A percentile compares a stretch with the other conserved stretches of the same genome.
phyloP scores from a whole-genome alignment of 2,113 vertebrate species.

The Antidorcas marsupialis region DNA sequence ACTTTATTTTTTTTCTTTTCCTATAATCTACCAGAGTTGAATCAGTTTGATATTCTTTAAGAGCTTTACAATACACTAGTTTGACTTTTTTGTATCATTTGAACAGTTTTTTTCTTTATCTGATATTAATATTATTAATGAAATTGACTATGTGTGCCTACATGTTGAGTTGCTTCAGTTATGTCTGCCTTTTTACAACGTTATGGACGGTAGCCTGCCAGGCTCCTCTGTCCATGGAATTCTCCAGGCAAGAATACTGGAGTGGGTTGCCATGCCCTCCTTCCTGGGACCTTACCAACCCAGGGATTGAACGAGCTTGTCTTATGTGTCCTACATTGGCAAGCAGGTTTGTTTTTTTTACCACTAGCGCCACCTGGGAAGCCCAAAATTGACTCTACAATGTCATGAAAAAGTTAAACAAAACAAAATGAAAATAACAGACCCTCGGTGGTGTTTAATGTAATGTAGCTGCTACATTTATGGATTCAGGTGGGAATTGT shows the following conservation, averaged over 20 bases:
- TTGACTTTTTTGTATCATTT: background rate
- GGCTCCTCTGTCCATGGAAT: background rate
- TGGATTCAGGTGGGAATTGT: background rate
- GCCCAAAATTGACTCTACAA: background rate
- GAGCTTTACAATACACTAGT: background rate
- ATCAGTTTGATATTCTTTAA: background rate
- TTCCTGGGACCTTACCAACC: background rate
- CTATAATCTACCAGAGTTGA: background rate
- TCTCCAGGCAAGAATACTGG: background rate
- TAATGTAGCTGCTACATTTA: background rate
- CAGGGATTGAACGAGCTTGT: background rate
- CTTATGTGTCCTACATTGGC: background rate
- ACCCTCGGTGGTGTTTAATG: background rate
- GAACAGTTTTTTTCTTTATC: background rate
- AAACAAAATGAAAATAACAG: background rate
- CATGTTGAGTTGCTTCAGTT: background rate
- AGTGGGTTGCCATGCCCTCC: background rate
- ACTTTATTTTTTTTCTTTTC: background rate
- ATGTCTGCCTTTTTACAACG: background rate
- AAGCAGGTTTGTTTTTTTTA: background rate
- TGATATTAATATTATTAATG: background rate
- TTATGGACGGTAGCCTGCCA: accelerated
- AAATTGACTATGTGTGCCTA: background rate
- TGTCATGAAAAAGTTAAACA: background rate
- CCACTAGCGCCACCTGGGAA: background rate